Evolutionary conservation across 2,113 vertebrate species (phyloP).

Genomic region (Pseudorasbora parva): DNA sequence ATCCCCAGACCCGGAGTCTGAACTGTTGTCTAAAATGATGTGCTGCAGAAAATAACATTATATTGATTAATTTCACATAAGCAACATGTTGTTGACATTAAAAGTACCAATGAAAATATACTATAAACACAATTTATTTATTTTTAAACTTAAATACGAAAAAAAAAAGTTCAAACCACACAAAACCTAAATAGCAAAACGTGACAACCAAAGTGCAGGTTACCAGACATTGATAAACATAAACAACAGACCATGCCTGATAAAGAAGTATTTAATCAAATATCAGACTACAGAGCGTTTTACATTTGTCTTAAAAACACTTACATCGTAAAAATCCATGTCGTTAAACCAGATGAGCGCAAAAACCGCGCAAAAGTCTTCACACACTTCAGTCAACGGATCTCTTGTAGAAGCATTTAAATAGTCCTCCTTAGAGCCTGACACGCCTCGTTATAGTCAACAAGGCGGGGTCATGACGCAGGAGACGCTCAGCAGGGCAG

Average conservation of each 20-base stretch:
- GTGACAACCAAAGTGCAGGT: not conserved
- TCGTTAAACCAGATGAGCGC: not conserved
- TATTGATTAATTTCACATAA: slow-evolving; percentile 10
- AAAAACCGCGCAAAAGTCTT: not conserved
- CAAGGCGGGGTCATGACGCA: not conserved
- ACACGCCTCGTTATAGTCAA: not conserved
- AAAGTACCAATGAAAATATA: not conserved
- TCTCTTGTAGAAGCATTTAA: not conserved
- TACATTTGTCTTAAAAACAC: not conserved
- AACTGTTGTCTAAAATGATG: slow-evolving; percentile 69
- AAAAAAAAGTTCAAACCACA: not conserved
- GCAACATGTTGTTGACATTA: not conserved
- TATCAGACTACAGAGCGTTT: not conserved
- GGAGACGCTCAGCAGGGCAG: not conserved
- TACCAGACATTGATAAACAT: not conserved
- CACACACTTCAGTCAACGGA: not conserved
- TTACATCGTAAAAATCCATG: slow-evolving; percentile 34
- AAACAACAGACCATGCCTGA: not conserved
- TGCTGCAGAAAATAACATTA: slow-evolving; percentile 54
- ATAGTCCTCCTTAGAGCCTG: not conserved
- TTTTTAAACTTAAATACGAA: not conserved
- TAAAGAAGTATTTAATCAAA: not conserved
- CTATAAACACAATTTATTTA: not conserved
- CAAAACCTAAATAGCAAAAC: not conserved
- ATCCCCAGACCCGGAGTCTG: slow-evolving; percentile 71